A percentile compares a stretch with the other conserved stretches of the same genome.
Evolutionary conservation across 1,140 invertebrate species (phyloP).

Genomic region (Andrena cerasifolii): DNA sequence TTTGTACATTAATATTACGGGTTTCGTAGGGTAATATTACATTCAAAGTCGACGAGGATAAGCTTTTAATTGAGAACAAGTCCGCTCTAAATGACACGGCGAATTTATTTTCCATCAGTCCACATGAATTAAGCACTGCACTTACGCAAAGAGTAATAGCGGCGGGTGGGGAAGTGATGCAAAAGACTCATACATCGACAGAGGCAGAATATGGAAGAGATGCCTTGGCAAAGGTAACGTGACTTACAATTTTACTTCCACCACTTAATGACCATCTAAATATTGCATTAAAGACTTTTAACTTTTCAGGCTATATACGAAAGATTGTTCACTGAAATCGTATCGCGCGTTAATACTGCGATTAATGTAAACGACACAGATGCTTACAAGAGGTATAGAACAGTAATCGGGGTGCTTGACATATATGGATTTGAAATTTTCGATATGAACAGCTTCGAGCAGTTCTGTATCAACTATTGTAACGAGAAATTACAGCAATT

Average conservation of each 20-base stretch:
- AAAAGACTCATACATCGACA: constrained; percentile 92
- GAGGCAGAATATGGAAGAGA: constrained; percentile 96
- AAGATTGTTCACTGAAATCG: constrained; percentile 95
- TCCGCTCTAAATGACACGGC: constrained; percentile 85
- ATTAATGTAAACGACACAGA: constrained; percentile 86
- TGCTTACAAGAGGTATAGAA: constrained; percentile 86
- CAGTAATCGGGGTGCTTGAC: constrained; percentile 96
- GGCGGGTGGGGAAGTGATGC: constrained; percentile 96
- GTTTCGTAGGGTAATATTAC: constrained; percentile 87
- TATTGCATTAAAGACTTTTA: background rate
- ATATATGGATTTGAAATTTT: constrained; percentile 99
- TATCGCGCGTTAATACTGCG: constrained; percentile 92
- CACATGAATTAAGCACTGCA: constrained; percentile 88
- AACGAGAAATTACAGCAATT: constrained; percentile 98
- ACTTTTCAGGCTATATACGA: constrained; percentile 92
- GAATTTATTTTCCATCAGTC: constrained; percentile 88
- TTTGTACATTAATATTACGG: background rate
- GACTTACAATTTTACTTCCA: background rate
- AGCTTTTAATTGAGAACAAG: constrained; percentile 85
- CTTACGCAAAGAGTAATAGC: constrained; percentile 95
- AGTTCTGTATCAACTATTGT: constrained; percentile 98
- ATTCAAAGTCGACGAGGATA: constrained; percentile 87
- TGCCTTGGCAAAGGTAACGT: constrained; percentile 92
- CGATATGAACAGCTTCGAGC: constrained; percentile 96
- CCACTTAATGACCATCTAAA: background rate